These are phyloP conservation scores for Eubasilissa splendida DNA, from an alignment of 2,888 invertebrate genomes.

Conservation along the genomic window DNA sequence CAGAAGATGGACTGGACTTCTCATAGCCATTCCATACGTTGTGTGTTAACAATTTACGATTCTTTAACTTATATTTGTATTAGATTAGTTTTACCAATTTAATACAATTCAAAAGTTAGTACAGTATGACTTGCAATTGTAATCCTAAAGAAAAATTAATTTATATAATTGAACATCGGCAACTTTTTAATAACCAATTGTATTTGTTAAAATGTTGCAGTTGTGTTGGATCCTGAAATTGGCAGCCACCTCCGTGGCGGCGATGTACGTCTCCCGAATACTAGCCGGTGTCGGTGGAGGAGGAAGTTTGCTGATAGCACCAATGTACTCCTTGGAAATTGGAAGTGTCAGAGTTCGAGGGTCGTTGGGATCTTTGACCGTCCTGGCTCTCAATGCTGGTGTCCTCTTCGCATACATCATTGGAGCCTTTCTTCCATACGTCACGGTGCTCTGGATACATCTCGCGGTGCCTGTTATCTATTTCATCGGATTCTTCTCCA, in stretches of 20 bases:
- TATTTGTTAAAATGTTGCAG: constrained; percentile 23
- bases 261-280: constrained; percentile 38
- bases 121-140: too few species aligned
- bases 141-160: too few species aligned
- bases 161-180: too few species aligned
- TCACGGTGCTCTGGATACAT: constrained; percentile 70
- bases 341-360: constrained; percentile 72
- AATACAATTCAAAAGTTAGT: too few species aligned
- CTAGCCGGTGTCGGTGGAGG: constrained; percentile 50
- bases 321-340: constrained; percentile 74
- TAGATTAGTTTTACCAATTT: too few species aligned
- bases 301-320: constrained; percentile 48
- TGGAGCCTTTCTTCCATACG: constrained; percentile 71
- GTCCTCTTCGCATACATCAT: constrained; percentile 69
- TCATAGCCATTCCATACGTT: constrained; percentile 73
- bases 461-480: constrained; percentile 68
- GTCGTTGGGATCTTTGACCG: constrained; percentile 73
- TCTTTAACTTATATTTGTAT: too few species aligned
- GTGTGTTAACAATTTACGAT: constrained; percentile 62
- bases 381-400: constrained; percentile 69
- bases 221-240: constrained; percentile 48
- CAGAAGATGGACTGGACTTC: constrained; percentile 70
- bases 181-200: too few species aligned
- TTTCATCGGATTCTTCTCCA: constrained; percentile 67
- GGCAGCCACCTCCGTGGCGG: constrained; percentile 2